Evolutionary conservation across 2,888 invertebrate genomes (phyloP), one percentile per base, ranked within the genome.

Genomic region (Nyleta sp.): DNA sequence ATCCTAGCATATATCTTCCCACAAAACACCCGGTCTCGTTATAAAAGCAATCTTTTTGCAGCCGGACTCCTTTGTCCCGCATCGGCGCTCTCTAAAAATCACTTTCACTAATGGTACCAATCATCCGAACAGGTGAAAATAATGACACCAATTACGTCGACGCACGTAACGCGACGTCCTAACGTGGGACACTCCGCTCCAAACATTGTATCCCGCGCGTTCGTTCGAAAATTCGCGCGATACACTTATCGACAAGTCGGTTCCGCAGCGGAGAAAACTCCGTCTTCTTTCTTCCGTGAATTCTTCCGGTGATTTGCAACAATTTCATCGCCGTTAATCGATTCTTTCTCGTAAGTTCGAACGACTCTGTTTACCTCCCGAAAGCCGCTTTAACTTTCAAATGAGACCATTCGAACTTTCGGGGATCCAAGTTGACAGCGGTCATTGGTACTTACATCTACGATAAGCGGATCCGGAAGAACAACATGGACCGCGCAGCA

Each of bases 321-420:
- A n/a, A n/a, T n/a, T n/a, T n/a, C n/a, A n/a, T n/a, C n/a, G n/a
- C n/a, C n/a, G n/a, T 65, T 73, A 73, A 73, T 73, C 65, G 73
- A 73, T 73, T 65, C 72, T 64, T 60, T 64, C 60, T 60, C 13
- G 40, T 13, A 31, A 52, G 50, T 59, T 65, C 42, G 35, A 65
- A 46, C 46, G 38, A 35, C n/a, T 46, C n/a, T 60, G 62, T 64
- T 64, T 64, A 42, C 52, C 40, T 52, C 35, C 38, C 48, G 24
- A 72, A n/a, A n/a, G n/a, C n/a, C 42, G 24, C 46, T 74, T 74
- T 74, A 75, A 60, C 55, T 75, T 74, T 53, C 22, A 59, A 67
- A 67, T 53, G 28, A 59, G 44, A 38, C 13, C 44, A 28, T 4
- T 28, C 15, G 44, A 28, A 50, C 52, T 35, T 40, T 67, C 33